Conservation (phyloP, 2,113 vertebrate genomes). For the Eupsittula cactorum region DNA sequence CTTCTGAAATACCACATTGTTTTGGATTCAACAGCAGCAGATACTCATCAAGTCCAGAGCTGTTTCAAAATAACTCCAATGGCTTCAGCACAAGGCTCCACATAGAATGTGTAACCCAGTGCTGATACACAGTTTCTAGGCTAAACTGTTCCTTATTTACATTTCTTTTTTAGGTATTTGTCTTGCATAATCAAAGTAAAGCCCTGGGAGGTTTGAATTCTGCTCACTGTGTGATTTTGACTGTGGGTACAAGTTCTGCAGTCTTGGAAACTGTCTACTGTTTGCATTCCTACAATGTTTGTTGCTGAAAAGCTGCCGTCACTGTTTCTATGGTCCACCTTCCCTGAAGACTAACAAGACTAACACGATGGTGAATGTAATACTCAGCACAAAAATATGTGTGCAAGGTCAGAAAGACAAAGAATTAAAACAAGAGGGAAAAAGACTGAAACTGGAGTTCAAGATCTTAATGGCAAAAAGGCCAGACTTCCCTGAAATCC, state of each 20-base stretch:
- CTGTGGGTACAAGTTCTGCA: background rate
- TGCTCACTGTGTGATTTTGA: background rate
- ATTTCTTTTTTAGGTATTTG: background rate
- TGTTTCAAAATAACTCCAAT: background rate
- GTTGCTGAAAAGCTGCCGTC: background rate
- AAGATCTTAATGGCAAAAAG: background rate
- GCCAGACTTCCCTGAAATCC: fast-evolving
- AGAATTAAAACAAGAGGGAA: background rate
- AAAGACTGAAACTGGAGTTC: background rate
- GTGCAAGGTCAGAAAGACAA: background rate
- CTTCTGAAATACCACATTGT: background rate
- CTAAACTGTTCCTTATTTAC: background rate
- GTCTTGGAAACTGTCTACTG: background rate
- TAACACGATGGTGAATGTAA: background rate
- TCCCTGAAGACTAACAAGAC: background rate
- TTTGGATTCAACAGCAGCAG: background rate
- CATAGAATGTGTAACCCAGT: fast-evolving
- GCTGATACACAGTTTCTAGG: background rate
- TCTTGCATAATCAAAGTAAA: background rate
- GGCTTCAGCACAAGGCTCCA: background rate
- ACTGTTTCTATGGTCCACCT: background rate
- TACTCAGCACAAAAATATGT: background rate
- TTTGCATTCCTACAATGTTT: background rate
- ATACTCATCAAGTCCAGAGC: background rate
- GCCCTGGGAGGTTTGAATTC: background rate